Conservation (phyloP, 2,113 vertebrate genomes). For the Proterorhinus semilunaris region DNA sequence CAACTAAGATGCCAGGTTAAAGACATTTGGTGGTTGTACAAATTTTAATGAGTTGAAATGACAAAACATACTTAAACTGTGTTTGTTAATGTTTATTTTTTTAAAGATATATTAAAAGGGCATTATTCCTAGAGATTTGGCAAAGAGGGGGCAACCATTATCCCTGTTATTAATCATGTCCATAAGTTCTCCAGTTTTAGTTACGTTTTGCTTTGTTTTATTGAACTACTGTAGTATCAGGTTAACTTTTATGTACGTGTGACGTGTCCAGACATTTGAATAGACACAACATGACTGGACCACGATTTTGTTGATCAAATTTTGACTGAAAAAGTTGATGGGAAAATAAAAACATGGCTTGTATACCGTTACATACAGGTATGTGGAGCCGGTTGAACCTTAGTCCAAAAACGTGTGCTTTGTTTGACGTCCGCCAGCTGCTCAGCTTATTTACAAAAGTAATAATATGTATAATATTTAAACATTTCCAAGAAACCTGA, state of each 20-base stretch:
- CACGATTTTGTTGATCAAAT: conserved; percentile 58
- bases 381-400: conserved; percentile 71
- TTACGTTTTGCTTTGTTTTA: conserved; percentile 22
- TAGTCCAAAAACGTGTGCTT: conserved; percentile 57
- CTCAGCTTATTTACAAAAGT: conserved; percentile 8
- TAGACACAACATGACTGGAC: conserved; percentile 47
- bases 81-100: conserved; percentile 5
- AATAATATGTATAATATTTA: background rate
- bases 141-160: conserved; percentile 91
- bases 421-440: conserved; percentile 64
- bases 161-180: conserved; percentile 77
- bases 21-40: background rate
- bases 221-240: conserved; percentile 73
- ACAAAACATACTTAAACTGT: background rate
- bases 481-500: background rate
- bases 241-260: conserved; percentile 78
- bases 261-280: conserved; percentile 51
- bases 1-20: background rate
- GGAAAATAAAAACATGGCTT: conserved; percentile 73
- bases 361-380: conserved; percentile 70
- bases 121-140: background rate
- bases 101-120: background rate
- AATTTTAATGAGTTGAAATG: conserved; percentile 1
- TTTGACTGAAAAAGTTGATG: conserved; percentile 60
- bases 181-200: conserved; percentile 58